Evolutionary conservation across 2,888 invertebrate genomes (phyloP).

Genomic region (Petrolisthes cinctipes): DNA sequence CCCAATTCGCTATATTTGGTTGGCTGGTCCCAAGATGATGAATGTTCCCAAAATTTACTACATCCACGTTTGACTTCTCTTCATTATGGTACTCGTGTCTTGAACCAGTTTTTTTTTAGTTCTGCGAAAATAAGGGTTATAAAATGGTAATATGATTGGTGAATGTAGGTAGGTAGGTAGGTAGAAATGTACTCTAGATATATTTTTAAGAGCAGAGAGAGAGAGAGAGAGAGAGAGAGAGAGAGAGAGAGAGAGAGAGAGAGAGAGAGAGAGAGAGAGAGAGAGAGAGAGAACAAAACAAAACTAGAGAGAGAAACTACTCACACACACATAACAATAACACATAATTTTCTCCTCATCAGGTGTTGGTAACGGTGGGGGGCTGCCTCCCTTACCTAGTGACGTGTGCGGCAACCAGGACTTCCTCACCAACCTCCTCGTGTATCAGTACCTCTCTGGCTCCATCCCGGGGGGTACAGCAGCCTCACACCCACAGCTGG

Average conservation of each 20-base stretch:
- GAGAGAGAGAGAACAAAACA: neutral
- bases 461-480: constrained; percentile 48
- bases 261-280: neutral
- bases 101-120: no score
- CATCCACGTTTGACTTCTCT: no score
- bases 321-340: no score
- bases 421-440: constrained; percentile 63
- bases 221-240: neutral
- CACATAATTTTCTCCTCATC: neutral
- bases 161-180: no score
- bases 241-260: neutral
- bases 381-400: neutral
- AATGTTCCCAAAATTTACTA: no score
- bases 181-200: no score
- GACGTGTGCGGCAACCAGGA: constrained; percentile 50
- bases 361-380: constrained; percentile 10
- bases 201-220: no score
- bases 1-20: no score
- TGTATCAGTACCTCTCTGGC: constrained; percentile 65
- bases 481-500: constrained; percentile 47
- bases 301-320: neutral
- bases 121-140: no score
- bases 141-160: no score
- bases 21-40: no score
- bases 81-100: no score